Evolutionary conservation across 2,797 vertebrate species (phyloP), one percentile per base, ranked within the genome.

Genomic region (Australoheros facetus): DNA sequence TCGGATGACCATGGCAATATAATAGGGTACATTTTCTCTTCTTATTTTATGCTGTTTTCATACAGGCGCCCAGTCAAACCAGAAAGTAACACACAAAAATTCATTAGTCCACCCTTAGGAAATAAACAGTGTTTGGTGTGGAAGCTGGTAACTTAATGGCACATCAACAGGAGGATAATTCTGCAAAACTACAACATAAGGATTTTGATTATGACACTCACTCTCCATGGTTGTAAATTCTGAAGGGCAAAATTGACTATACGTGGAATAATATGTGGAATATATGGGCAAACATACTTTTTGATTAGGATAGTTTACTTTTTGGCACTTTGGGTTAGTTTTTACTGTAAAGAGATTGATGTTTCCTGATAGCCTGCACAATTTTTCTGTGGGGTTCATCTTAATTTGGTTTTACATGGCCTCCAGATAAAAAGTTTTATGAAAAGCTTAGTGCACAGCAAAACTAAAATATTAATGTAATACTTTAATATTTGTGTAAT

Each of bases 261-360:
- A 28, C 39, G 14, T 3, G 0, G 0, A 28, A 48, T 66, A 66
- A 2, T 53, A 16, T 5, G 1, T 48, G 5, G 0, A 23, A 48
- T 48, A 48, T 19, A 48, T 28, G 19, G 0, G 23, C 3, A 28
- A 48, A 28, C 0, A 0, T 16, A 28, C 16, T 17, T 66, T 1
- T 19, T 48, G 39, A 48, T 8, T 28, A 28, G 14, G 14, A 9
- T 28, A 66, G 1, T 66, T 66, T 11, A 17, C 21, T 17, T 66
- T 19, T 45, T 66, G 28, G 14, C 26, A 28, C 39, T 45, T 64
- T 64, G 17, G 11, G 17, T 42, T 48, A 14, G 42, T 45, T 45
- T 45, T 45, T 14, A 45, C 42, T 66, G 60, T 64, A 10, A 23
- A 62, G n/a, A 16, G 2, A 7, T 51, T 51, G 13, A 62, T 13